phyloP scores from a whole-genome alignment of 2,113 vertebrate species.

The Caranx melampygus region DNA sequence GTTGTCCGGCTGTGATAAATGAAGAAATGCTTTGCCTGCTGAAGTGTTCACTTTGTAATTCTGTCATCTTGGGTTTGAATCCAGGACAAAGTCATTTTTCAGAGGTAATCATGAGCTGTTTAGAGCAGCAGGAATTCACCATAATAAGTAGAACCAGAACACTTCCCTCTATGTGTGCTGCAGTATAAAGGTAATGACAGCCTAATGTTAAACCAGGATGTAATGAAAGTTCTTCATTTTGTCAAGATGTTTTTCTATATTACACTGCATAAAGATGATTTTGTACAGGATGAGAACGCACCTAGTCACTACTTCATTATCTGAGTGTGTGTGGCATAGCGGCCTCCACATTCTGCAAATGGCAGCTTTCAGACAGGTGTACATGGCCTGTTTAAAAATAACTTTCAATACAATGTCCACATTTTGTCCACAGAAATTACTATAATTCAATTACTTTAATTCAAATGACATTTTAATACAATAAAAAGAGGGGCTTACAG shows the following conservation, averaged over 20 bases:
- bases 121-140: not conserved
- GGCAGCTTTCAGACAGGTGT: not conserved
- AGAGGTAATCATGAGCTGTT: not conserved
- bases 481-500: not conserved
- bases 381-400: not conserved
- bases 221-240: not conserved
- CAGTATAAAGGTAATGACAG: not conserved
- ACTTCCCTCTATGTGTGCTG: not conserved
- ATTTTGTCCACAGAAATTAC: not conserved
- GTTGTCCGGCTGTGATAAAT: constrained; percentile 5
- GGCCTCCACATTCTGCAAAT: not conserved
- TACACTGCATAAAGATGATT: not conserved
- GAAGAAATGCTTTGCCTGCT: constrained; percentile 1
- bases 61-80: constrained; percentile 4
- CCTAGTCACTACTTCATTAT: not conserved
- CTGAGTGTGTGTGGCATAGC: not conserved
- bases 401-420: not conserved
- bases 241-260: not conserved
- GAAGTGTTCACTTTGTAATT: constrained; percentile 2
- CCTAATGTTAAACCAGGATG: not conserved
- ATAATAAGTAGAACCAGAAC: not conserved
- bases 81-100: not conserved
- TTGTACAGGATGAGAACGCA: not conserved
- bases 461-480: not conserved
- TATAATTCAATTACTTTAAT: not conserved